Base-by-base conservation (phyloP, 2,888 invertebrate species). In the Argyresthia albistria region DNA sequence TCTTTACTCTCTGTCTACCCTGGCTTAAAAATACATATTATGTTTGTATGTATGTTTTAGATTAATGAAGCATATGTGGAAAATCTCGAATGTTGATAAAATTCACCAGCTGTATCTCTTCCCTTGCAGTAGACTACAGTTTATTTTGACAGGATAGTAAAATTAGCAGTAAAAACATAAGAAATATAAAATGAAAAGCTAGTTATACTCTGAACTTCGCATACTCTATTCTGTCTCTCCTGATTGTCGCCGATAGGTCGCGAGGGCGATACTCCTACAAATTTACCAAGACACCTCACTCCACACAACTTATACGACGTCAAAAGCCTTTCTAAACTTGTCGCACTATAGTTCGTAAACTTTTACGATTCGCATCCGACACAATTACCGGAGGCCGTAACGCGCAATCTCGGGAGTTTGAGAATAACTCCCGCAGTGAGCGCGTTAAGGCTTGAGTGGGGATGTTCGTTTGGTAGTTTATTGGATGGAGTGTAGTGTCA, bases 301-400 rank as follows among this genome's bases (percentile, higher is more conserved):
- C 25, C 6, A 25, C 6, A 25, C 25, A 2, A 6, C 2, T 25
- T 25, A 25, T 25, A 25, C 6, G 25, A 25, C 25, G 25, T 6
- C 25, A 25, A 2, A 25, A 25, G 25, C 25, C 25, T 6, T n/a
- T 25, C 25, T 25, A 25, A 25, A 25, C 25, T 25, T 4, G 25
- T 25, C 25, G 25, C 25, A 25, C 25, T 25, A 25, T 25, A 81
- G 81, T 83, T 80, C 83, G 80, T 84, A 84, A 86, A 86, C 69
- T 83, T 84, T 86, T 86, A 86, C 80, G 83, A 84, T 57, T 63
- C 61, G 67, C 76, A 75, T 80, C 80, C 80, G 76, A 77, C 76
- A 74, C 75, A 74, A 70, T 65, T 52, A 55, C 51, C 53, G 55
- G 43, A 12, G 35, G 45, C 14, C 43, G 43, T 51, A 35, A 37